phyloP scores from a whole-genome alignment of 2,113 vertebrate species.

The Mus pahari region DNA sequence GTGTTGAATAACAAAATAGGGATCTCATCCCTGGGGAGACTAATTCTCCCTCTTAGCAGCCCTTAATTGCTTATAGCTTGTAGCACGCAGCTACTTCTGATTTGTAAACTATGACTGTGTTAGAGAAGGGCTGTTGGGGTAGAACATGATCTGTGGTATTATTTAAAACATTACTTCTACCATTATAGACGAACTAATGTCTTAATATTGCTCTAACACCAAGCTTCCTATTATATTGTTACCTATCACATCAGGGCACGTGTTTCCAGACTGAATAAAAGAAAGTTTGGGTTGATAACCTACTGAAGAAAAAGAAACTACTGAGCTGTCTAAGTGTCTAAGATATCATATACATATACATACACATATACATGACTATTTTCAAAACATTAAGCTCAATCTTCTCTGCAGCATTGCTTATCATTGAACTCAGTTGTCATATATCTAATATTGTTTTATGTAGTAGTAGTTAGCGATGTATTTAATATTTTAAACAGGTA shows the following conservation, averaged over 20 bases:
- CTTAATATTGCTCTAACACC: slow-evolving; percentile 41
- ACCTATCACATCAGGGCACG: slow-evolving; percentile 51
- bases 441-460: not conserved
- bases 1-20: too few species aligned
- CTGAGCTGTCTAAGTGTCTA: slow-evolving; percentile 10
- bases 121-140: not conserved
- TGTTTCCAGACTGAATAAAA: slow-evolving; percentile 68
- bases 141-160: too few species aligned
- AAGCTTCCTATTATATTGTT: slow-evolving; percentile 59
- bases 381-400: not conserved
- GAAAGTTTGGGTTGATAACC: slow-evolving; percentile 47
- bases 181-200: slow-evolving; percentile 63
- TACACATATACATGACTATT: not conserved
- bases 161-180: slow-evolving; percentile 78
- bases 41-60: not conserved
- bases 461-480: not conserved
- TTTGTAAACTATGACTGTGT: not conserved
- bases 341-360: too few species aligned
- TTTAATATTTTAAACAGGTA: not conserved
- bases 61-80: not conserved
- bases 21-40: not conserved
- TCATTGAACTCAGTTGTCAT: not conserved
- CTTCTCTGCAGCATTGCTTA: not conserved
- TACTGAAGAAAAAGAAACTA: not conserved
- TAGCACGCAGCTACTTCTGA: not conserved